Evolutionary conservation across 2,113 vertebrate genomes (phyloP).

Genomic region (Clarias gariepinus): DNA sequence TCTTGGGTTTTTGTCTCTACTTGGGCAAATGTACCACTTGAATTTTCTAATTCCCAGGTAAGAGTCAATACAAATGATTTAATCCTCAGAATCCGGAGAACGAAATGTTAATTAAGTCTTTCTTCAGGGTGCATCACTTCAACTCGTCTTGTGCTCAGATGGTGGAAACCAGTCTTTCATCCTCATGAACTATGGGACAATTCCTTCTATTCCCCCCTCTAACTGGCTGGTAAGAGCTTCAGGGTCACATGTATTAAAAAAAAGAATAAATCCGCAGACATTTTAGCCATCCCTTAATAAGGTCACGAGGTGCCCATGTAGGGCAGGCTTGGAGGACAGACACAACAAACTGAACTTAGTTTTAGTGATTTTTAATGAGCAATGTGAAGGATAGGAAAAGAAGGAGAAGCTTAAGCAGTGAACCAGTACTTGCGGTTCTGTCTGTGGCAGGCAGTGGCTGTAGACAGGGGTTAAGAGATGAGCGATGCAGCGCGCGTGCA

Average conservation of each 20-base stretch:
- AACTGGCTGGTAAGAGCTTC: neutral
- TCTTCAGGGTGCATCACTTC: neutral
- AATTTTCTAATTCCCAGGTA: neutral
- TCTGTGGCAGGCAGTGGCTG: too few relatives aligned
- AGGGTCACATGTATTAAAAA: neutral
- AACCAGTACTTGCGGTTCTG: too few relatives aligned
- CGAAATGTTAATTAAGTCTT: neutral
- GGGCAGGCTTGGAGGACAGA: too few relatives aligned
- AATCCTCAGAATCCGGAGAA: neutral
- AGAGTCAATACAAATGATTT: neutral
- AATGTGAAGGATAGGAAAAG: too few relatives aligned
- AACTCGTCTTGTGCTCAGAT: constrained; percentile 27
- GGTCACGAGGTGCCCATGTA: too few relatives aligned
- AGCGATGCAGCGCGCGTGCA: too few relatives aligned
- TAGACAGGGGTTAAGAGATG: too few relatives aligned
- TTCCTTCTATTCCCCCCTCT: neutral
- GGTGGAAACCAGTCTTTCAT: neutral
- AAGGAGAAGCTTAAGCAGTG: too few relatives aligned
- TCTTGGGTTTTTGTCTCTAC: constrained; percentile 38
- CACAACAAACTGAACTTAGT: too few relatives aligned
- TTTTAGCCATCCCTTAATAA: too few relatives aligned
- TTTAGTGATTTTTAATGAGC: too few relatives aligned
- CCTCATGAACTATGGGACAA: constrained; percentile 19
- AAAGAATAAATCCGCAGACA: neutral
- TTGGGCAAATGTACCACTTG: constrained; percentile 15